phyloP scores from a whole-genome alignment of 2,113 vertebrate species.

The Penelope pileata region DNA sequence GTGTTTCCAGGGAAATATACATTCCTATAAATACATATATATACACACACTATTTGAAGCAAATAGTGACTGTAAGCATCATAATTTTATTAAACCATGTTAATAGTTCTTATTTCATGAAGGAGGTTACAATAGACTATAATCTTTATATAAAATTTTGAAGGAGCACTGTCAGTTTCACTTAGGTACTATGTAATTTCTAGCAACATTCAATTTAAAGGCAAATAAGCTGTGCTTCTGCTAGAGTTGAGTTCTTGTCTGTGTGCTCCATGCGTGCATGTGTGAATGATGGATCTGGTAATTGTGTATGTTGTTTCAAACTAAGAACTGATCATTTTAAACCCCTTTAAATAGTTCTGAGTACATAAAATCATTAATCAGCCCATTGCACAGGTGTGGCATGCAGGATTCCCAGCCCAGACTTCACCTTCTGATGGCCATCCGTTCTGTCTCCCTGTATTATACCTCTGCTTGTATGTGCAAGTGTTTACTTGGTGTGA shows the following conservation, averaged over 20 bases:
- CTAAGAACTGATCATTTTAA: neutral
- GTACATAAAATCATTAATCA: neutral
- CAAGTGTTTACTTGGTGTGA: slow-evolving; percentile 17
- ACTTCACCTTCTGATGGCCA: neutral
- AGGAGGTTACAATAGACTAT: neutral
- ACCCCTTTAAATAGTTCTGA: neutral
- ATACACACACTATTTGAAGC: too few relatives aligned
- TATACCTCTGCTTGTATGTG: neutral
- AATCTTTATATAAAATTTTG: neutral
- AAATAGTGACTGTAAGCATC: neutral
- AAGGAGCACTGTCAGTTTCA: neutral
- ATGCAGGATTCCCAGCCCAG: neutral
- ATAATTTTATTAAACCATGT: neutral
- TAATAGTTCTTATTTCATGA: neutral
- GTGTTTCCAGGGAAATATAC: neutral
- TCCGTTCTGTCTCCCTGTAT: neutral
- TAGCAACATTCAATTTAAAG: neutral
- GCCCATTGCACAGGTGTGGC: accelerated
- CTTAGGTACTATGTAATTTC: accelerated
- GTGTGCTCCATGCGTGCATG: accelerated
- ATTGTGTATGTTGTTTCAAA: neutral
- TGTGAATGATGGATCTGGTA: neutral
- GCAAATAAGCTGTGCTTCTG: neutral
- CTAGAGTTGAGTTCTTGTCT: neutral
- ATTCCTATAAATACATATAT: neutral